phyloP scores from a whole-genome alignment of 2,113 vertebrate genomes.

The Orthonyx spaldingii region DNA sequence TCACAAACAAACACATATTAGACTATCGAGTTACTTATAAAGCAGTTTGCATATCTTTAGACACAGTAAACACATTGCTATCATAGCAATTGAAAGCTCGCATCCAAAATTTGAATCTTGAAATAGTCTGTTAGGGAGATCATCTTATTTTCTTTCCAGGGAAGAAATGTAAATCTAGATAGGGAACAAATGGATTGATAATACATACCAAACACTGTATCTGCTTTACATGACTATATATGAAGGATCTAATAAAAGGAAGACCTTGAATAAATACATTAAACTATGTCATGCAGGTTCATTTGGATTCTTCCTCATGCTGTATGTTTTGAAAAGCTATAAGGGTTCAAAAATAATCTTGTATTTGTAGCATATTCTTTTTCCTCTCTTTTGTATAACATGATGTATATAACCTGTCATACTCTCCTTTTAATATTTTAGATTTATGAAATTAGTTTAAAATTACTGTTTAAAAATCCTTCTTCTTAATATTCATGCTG shows the following conservation, averaged over 20 bases:
- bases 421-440: neutral
- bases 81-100: constrained; percentile 6
- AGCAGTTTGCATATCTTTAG: constrained; percentile 21
- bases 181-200: neutral
- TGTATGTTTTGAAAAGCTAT: neutral
- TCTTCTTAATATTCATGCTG: neutral
- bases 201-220: neutral
- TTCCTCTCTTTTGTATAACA: neutral
- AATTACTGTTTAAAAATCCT: neutral
- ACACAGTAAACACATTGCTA: constrained; percentile 6
- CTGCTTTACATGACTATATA: neutral
- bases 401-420: neutral
- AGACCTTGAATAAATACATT: neutral
- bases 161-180: neutral
- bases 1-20: constrained; percentile 20
- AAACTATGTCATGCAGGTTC: neutral
- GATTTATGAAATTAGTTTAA: neutral
- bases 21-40: neutral
- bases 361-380: neutral
- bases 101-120: neutral
- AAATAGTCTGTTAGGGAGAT: neutral
- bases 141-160: neutral
- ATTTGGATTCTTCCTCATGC: neutral
- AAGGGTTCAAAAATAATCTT: neutral
- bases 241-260: neutral